Base-by-base conservation (phyloP, 2,888 invertebrate species). In the Eledona agricola region DNA sequence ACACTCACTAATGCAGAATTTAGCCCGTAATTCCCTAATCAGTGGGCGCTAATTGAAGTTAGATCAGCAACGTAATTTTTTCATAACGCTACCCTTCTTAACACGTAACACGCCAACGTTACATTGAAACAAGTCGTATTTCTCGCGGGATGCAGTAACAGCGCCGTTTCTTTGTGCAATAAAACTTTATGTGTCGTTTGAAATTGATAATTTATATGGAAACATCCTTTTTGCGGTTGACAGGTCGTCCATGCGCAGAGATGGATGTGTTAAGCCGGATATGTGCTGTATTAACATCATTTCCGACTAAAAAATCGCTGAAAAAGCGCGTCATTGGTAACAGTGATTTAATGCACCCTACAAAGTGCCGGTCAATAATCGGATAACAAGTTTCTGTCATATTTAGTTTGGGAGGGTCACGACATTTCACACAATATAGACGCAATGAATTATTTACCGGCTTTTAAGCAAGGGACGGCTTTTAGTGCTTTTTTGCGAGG, bases 161-260 rank as follows among this genome's bases (percentile, higher is more conserved):
- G n/a, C n/a, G 45, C 42, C 51, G 35, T 35, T 28, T 28, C 13
- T 16, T 40, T 38, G 25, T 26, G 52, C 59, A 56, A 51, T 58
- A 60, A 63, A 59, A 59, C 46, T 55, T 51, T 55, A 58, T 60
- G 54, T 58, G 56, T 51, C 55, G 43, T 45, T 42, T 38, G 38
- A 63, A 66, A 69, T 66, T 63, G 65, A 69, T 68, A 69, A 68
- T 70, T 69, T 70, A 65, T 65, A 67, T 68, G 67, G 62, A 68
- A 67, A 69, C 66, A 62, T 51, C 42, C 55, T 63, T 59, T 63
- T 65, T 66, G 68, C 50, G 58, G 63, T 54, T 65, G 67, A 66
- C 66, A 62, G 57, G 63, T 62, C 63, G 51, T 38, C 59, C 64
- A 60, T 64, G 64, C 64, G 64, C 63, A 57, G 55, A 57, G 57